Evolutionary conservation across 2,113 vertebrate species (phyloP).

Genomic region (Nibea coibor): DNA sequence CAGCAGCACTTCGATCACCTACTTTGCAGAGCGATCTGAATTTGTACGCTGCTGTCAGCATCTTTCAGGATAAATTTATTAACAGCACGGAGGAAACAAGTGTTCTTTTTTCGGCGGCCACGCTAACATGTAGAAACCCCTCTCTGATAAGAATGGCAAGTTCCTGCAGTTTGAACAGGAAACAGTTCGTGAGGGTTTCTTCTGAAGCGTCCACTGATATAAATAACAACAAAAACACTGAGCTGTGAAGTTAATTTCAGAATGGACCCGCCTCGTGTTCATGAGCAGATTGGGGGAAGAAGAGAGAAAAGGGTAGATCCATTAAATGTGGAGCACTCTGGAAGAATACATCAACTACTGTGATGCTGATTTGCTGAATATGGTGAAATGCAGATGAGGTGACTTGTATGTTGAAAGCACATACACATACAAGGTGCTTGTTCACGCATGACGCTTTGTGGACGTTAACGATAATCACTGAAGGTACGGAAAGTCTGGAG

Average conservation of each 20-base stretch:
- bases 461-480: neutral
- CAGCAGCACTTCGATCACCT: neutral
- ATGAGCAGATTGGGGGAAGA: neutral
- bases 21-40: neutral
- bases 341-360: conserved; percentile 1
- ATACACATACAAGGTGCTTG: neutral
- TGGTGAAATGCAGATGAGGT: neutral
- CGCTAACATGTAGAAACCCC: conserved; percentile 14
- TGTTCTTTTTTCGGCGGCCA: conserved; percentile 4
- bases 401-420: neutral
- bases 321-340: neutral
- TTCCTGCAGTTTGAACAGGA: conserved; percentile 51
- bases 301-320: neutral
- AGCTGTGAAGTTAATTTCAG: neutral
- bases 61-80: neutral
- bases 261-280: neutral
- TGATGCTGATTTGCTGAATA: neutral
- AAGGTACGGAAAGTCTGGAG: neutral
- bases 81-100: neutral
- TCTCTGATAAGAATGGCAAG: conserved; percentile 36
- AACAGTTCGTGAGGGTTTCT: conserved; percentile 18
- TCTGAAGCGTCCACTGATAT: conserved; percentile 11
- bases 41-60: neutral
- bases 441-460: conserved; percentile 3
- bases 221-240: conserved; percentile 19